Evolutionary conservation across 1,140 invertebrate species (phyloP).

Genomic region (Drosophila burlai): DNA sequence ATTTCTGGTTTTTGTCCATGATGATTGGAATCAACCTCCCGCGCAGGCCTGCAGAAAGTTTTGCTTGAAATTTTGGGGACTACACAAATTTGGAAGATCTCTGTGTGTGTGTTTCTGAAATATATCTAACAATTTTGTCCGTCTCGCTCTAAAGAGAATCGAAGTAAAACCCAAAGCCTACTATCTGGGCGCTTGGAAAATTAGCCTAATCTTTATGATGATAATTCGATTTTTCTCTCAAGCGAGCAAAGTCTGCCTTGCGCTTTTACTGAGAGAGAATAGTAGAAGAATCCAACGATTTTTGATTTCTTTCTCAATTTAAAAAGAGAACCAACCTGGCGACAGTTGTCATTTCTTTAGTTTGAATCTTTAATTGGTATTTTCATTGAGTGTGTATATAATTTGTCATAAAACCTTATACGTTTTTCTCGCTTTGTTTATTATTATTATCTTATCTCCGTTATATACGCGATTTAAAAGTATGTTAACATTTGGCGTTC

Average conservation of each 20-base stretch:
- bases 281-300: too few species aligned
- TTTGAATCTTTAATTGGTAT: constrained; percentile 67
- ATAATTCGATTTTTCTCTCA: not conserved
- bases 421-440: constrained; percentile 24
- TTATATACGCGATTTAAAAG: constrained; percentile 67
- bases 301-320: too few species aligned
- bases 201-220: not conserved
- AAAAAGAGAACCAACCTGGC: not conserved
- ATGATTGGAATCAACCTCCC: not conserved
- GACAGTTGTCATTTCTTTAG: not conserved
- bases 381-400: constrained; percentile 60
- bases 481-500: constrained; percentile 73
- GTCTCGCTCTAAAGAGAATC: constrained; percentile 6
- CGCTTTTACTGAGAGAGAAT: not conserved
- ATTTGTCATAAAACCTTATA: constrained; percentile 69
- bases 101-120: constrained; percentile 24
- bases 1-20: constrained; percentile 63
- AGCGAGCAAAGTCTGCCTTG: not conserved
- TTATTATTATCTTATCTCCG: constrained; percentile 63
- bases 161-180: constrained; percentile 17
- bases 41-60: constrained; percentile 17
- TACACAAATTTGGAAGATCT: constrained; percentile 19
- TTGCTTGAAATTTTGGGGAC: constrained; percentile 20
- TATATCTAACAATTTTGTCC: constrained; percentile 23
- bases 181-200: not conserved